Percentiles rank a stretch among this genome's conserved stretches.
Conservation (phyloP, 2,797 vertebrate species). For the Sebastes reedi region DNA sequence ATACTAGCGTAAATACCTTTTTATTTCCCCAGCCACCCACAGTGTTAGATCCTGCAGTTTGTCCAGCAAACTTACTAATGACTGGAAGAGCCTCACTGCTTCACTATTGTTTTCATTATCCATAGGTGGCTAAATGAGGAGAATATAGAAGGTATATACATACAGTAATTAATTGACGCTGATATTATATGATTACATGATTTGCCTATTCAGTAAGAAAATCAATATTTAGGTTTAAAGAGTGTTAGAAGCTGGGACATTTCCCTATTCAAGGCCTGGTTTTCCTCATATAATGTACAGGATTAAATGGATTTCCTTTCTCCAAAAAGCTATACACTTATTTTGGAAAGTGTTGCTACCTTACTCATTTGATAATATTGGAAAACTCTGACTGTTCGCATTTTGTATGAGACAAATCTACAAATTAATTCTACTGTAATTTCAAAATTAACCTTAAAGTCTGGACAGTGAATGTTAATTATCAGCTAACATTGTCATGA, state of each 20-base stretch:
- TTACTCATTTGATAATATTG: background rate
- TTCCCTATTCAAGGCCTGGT: background rate
- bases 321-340: background rate
- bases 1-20: constrained; percentile 79
- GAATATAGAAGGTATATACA: constrained; percentile 35
- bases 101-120: constrained; percentile 56
- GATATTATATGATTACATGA: constrained; percentile 22
- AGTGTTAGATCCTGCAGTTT: constrained; percentile 73
- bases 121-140: constrained; percentile 25
- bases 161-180: constrained; percentile 29
- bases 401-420: background rate
- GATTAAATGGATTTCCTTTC: background rate
- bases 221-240: constrained; percentile 31
- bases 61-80: constrained; percentile 79
- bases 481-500: background rate
- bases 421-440: background rate
- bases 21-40: constrained; percentile 81
- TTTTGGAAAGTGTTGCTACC: background rate
- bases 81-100: constrained; percentile 54
- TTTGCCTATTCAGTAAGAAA: constrained; percentile 23
- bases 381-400: background rate
- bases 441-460: background rate
- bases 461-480: background rate
- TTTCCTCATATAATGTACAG: background rate
- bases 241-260: background rate